Conservation (phyloP, 2,888 invertebrate genomes). For the Archips xylosteana region DNA sequence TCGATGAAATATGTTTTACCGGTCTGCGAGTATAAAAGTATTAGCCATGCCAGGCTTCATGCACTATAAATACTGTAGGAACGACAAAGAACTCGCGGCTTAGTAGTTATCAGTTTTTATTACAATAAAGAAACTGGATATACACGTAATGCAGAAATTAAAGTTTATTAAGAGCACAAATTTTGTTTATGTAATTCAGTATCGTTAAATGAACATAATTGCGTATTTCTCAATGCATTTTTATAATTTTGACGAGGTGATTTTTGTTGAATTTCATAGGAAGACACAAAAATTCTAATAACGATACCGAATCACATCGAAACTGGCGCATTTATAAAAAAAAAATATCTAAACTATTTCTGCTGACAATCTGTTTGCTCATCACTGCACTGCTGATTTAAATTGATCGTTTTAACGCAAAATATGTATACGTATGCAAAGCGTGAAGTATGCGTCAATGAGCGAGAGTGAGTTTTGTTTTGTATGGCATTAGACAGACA, state of each 20-base stretch:
- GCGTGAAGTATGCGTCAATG: neutral
- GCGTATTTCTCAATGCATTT: too few species aligned
- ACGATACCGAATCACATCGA: too few species aligned
- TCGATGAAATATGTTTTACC: neutral
- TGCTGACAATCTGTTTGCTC: neutral
- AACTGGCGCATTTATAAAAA: too few species aligned
- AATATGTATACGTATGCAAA: neutral
- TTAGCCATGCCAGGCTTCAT: conserved; percentile 1
- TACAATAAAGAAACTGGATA: too few species aligned
- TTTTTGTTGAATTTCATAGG: too few species aligned
- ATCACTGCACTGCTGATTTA: neutral
- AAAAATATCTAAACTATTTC: too few species aligned
- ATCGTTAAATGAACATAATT: too few species aligned
- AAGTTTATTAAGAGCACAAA: too few species aligned
- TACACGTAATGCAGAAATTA: too few species aligned
- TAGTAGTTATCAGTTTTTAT: neutral
- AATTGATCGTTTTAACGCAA: neutral
- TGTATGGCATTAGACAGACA: neutral
- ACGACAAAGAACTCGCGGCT: neutral
- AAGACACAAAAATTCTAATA: too few species aligned
- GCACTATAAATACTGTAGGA: neutral
- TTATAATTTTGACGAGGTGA: too few species aligned
- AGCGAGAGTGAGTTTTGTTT: neutral
- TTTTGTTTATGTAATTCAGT: too few species aligned
- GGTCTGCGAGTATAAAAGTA: neutral